These are phyloP conservation scores for Rhincodon typus DNA, from an alignment of 2,797 vertebrate species.

Conservation along the genomic window DNA sequence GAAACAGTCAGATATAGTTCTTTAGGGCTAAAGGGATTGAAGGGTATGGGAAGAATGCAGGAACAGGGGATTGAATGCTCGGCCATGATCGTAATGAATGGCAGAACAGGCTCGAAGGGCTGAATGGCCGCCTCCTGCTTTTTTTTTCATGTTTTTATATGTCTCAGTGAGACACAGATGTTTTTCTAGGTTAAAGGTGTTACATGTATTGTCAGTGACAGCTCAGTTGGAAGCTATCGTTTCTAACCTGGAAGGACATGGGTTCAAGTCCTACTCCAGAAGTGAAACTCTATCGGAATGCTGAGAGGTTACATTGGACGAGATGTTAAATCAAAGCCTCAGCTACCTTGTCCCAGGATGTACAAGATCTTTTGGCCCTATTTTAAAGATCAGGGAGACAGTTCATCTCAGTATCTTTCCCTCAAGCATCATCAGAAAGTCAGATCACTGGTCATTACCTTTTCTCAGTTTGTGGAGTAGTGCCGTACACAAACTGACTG, in stretches of 20 bases:
- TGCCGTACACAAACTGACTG: too few relatives aligned
- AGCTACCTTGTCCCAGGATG: background rate
- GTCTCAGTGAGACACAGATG: background rate
- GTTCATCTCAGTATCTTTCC: background rate
- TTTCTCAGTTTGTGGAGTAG: background rate
- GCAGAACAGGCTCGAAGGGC: too few relatives aligned
- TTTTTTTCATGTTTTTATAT: too few relatives aligned
- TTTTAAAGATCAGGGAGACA: background rate
- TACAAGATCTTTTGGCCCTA: background rate
- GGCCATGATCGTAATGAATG: too few relatives aligned
- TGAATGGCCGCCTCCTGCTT: too few relatives aligned
- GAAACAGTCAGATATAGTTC: too few relatives aligned
- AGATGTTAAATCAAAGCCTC: background rate
- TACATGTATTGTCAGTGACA: background rate
- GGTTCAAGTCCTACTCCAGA: background rate
- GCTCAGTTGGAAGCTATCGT: background rate
- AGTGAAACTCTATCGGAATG: background rate
- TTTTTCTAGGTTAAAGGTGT: background rate
- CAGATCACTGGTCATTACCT: background rate
- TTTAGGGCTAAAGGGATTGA: too few relatives aligned
- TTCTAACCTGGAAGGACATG: background rate
- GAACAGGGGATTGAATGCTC: too few relatives aligned
- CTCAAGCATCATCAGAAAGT: background rate
- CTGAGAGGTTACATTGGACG: background rate
- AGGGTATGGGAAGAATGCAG: too few relatives aligned